These are phyloP conservation scores for Griposia aprilina DNA, from an alignment of 2,888 invertebrate species.

Conservation along the genomic window DNA sequence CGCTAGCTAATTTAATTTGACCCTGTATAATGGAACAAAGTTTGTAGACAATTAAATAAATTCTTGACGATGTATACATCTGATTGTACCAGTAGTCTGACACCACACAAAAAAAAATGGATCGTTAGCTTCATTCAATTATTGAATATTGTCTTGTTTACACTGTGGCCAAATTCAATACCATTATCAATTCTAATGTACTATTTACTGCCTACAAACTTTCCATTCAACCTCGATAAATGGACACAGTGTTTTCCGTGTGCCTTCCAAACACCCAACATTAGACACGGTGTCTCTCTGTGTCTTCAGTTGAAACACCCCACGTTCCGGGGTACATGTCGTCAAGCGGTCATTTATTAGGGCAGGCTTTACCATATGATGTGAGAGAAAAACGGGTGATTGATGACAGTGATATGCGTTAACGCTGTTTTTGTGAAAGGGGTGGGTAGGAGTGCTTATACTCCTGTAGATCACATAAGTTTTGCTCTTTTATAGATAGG, in stretches of 20 bases:
- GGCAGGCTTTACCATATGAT: constrained; percentile 38
- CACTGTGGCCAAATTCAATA: not conserved
- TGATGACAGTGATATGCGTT: constrained; percentile 40
- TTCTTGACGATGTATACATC: too few relatives aligned
- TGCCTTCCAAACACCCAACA: not conserved
- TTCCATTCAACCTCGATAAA: not conserved
- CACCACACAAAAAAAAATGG: too few relatives aligned
- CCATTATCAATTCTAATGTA: not conserved
- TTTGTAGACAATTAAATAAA: too few relatives aligned
- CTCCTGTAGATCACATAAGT: too few relatives aligned
- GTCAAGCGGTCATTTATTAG: constrained; percentile 40
- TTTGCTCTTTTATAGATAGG: not conserved
- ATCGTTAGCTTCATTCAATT: too few relatives aligned
- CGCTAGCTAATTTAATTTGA: too few relatives aligned
- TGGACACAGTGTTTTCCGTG: not conserved
- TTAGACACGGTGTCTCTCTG: constrained; percentile 29
- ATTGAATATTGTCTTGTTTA: not conserved
- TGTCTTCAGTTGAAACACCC: constrained; percentile 34
- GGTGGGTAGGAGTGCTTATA: not conserved
- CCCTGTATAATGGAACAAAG: too few relatives aligned
- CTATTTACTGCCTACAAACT: not conserved
- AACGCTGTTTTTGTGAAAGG: constrained; percentile 40
- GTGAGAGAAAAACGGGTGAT: constrained; percentile 44
- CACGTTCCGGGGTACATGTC: constrained; percentile 7
- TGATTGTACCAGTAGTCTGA: too few relatives aligned